Evolutionary conservation across 2,113 vertebrate species (phyloP), one percentile per base, ranked within the genome.

Genomic region (Corydoras maculifer): DNA sequence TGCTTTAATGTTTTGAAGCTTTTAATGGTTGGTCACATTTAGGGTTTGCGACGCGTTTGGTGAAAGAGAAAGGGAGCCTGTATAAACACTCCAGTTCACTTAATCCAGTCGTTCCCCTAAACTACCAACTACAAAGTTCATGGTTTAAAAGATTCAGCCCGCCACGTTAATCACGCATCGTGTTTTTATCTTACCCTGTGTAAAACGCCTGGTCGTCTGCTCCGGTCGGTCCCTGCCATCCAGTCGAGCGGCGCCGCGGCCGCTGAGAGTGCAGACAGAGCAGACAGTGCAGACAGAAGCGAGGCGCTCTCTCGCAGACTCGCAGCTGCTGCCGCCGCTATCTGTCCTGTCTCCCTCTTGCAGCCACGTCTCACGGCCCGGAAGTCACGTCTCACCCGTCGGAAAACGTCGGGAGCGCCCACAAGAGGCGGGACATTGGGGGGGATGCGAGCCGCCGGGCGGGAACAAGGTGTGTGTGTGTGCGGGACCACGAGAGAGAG

Each of bases 161-260:
- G 7, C 3, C 32, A 35, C 7, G 32, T 35, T 35, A 4, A 35
- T 35, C 32, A 35, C 7, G 32, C 32, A 35, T 35, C 32, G 1
- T 65, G 15, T 65, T 13, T 31, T 62, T 14, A 11, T 11, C 63
- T 76, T 68, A 89, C 87, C 88, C 83, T 79, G 69, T 15, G 14
- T 68, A 70, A 72, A 48, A 82, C 80, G 81, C 78, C 80, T 78
- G 78, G 63, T 76, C 70, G 74, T 63, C 79, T 70, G 79, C 90
- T 90, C 91, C 90, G 78, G 84, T 75, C 82, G 84, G 84, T 87
- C 92, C 92, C 91, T 90, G 93, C 92, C 93, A 94, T 94, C 92
- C 90, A 87, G 85, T 74, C 35, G 35, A 43, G 7, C 1, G 35
- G 35, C 35, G 35, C 7, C 35, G 35, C 35, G 7, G 2, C 31